A percentile compares a stretch with the other conserved stretches of the same genome.
Conservation (phyloP, 2,113 vertebrate species). For the Calidris pugnax region DNA sequence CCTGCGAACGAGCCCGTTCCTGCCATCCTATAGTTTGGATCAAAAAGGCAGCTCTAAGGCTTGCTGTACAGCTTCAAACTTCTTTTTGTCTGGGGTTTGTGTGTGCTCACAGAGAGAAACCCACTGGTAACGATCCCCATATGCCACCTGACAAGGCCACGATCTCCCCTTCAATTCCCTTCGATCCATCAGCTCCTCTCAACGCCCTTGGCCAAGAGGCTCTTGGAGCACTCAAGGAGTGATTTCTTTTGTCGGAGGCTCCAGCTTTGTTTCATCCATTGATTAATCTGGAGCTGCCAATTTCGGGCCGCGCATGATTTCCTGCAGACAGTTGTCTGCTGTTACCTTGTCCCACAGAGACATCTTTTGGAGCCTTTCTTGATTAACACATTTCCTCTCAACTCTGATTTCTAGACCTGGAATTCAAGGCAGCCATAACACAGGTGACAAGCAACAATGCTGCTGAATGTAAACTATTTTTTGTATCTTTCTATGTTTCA, state of each 20-base stretch:
- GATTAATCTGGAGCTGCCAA: not conserved
- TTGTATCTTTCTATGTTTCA: not conserved
- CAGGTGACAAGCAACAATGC: not conserved
- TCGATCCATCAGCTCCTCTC: not conserved
- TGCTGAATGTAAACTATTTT: not conserved
- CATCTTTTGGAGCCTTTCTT: not conserved
- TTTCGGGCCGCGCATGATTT: not conserved
- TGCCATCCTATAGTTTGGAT: not conserved
- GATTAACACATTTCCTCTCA: not conserved
- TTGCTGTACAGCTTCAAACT: not conserved
- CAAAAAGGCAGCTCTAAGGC: not conserved
- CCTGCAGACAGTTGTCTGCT: not conserved
- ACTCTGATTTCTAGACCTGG: not conserved
- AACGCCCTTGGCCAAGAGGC: not conserved
- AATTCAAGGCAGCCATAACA: not conserved
- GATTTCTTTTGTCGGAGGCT: not conserved
- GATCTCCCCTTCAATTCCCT: not conserved
- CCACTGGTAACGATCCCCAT: not conserved
- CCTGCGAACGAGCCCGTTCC: not conserved
- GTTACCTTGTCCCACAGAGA: not conserved
- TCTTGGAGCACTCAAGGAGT: not conserved
- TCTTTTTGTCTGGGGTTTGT: not conserved
- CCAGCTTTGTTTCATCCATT: not conserved
- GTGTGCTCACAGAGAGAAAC: not conserved
- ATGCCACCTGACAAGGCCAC: not conserved